Base-by-base conservation (phyloP, 2,888 invertebrate species). In the Andricus quercusramuli region DNA sequence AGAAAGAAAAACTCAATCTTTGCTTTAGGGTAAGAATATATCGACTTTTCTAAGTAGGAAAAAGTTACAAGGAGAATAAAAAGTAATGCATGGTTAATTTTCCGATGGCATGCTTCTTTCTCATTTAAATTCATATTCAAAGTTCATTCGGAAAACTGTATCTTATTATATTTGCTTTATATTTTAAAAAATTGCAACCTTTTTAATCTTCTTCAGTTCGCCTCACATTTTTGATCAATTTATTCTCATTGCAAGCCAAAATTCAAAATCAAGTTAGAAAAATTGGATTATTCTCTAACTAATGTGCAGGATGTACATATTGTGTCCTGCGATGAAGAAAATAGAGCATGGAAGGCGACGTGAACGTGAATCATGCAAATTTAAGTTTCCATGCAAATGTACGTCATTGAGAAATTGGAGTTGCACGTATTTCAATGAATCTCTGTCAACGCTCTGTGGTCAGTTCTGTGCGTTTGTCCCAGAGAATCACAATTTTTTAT, bases 351-450 rank as follows among this genome's bases (percentile, higher is more conserved):
- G 32, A 51, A 20, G 25, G 51, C 3, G 29, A 29, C 5, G 4
- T 51, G 29, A 44, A 68, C 17, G 70, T 70, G 51, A 70, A 70
- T 70, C 32, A 47, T 70, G 78, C 56, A 78, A 78, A 78, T 79
- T 74, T 79, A 77, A 82, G 80, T 83, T 82, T 83, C 78, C 80
- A 81, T 83, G 82, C 79, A 83, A 83, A 83, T 82, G 70, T 67
- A 78, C 80, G 78, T 81, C 68, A 68, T 68, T 25, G 47, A 22
- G 47, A 44, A 51, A 51, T 32, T 70, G 5, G 51, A 70, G 51
- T 51, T 47, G 11, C 70, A 70, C 51, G 29, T 68, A 68, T 70
- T 70, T 70, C 51, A 70, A 70, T 70, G 29, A 70, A 70, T 70
- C 70, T 51, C 20, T 51, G 70, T 70, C 51, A 70, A 29, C 70